phyloP scores from a whole-genome alignment of 2,888 invertebrate genomes.

The Lasioglossum malachurum region DNA sequence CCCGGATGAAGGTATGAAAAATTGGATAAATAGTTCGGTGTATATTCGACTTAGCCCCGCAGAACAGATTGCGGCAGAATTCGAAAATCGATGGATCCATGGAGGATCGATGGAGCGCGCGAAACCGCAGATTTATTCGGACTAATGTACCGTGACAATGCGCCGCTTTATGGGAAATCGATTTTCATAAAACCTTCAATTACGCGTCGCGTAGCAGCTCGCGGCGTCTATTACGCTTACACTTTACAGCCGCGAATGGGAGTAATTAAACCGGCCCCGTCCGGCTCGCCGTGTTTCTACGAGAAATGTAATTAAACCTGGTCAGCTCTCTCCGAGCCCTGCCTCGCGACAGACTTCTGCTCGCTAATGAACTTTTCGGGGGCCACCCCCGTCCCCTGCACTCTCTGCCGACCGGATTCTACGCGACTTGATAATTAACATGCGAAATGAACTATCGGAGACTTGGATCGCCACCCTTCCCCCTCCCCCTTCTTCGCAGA shows the following conservation, averaged over 20 bases:
- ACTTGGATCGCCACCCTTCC: not conserved
- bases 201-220: conserved; percentile 30
- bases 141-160: conserved; percentile 54
- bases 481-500: not conserved
- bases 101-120: not conserved
- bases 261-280: conserved; percentile 64
- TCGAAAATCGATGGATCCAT: not conserved
- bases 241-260: conserved; percentile 54
- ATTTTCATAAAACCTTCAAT: conserved; percentile 65
- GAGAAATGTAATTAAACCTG: conserved; percentile 47
- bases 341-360: conserved; percentile 41
- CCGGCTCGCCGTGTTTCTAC: conserved; percentile 47
- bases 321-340: conserved; percentile 1
- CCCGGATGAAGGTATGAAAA: no score
- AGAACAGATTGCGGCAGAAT: no score
- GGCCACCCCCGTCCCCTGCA: not conserved
- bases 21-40: no score
- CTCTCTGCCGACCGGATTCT: not conserved
- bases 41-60: no score
- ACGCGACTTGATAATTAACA: conserved; percentile 10
- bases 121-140: conserved; percentile 32
- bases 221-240: conserved; percentile 61
- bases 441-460: not conserved
- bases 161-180: conserved; percentile 64
- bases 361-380: conserved; percentile 37